Conservation (phyloP, 2,113 vertebrate species). For the human (Homo sapiens) region GRCh38 chr5:114063501-114064000, state of each 20-base stretch:
- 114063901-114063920: background rate
- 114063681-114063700: background rate
- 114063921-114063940: background rate
- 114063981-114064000: background rate
- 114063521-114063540: background rate
- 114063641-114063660: background rate
- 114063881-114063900: background rate
- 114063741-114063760: background rate
- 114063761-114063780: background rate
- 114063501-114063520: background rate
- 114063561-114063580: background rate
- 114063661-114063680: background rate
- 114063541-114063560: background rate
- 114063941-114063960: no score
- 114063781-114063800: background rate
- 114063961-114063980: background rate
- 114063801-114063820: background rate
- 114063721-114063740: background rate
- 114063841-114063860: background rate
- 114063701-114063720: background rate
- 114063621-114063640: background rate
- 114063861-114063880: background rate
- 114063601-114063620: background rate
- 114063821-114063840: background rate
- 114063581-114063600: background rate